Evolutionary conservation across 2,888 invertebrate genomes (phyloP).

Genomic region (Cenopis cana): DNA sequence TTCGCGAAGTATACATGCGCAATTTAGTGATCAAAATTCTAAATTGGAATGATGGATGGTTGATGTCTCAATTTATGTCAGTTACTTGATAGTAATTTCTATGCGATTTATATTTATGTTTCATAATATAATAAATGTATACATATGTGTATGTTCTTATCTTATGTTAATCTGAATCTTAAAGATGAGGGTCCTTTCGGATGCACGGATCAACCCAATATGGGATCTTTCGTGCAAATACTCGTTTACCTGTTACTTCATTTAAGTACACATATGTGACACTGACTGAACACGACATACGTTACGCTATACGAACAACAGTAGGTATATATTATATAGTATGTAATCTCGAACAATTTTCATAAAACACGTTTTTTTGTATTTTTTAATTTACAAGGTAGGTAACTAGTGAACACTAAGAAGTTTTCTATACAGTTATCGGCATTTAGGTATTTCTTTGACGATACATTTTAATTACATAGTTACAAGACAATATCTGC

Average conservation of each 20-base stretch:
- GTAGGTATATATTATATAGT: slow-evolving; percentile 25
- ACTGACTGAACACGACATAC: slow-evolving; percentile 15
- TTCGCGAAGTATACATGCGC: neutral
- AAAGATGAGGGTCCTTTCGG: too few relatives aligned
- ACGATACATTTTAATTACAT: slow-evolving; percentile 28
- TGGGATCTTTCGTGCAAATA: too few relatives aligned
- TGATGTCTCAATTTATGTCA: neutral
- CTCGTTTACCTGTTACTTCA: neutral
- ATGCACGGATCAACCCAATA: too few relatives aligned
- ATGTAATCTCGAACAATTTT: slow-evolving; percentile 23
- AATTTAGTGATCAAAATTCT: too few relatives aligned
- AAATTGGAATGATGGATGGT: too few relatives aligned
- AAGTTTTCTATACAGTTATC: slow-evolving; percentile 39
- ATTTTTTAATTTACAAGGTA: slow-evolving; percentile 32
- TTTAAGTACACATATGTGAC: neutral
- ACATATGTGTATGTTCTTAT: neutral
- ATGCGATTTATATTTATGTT: too few relatives aligned
- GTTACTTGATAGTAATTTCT: neutral
- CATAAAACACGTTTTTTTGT: slow-evolving; percentile 22
- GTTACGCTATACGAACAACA: slow-evolving; percentile 33
- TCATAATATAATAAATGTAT: neutral
- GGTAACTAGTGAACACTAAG: slow-evolving; percentile 41
- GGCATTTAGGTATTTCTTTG: slow-evolving; percentile 29
- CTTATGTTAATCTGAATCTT: too few relatives aligned
- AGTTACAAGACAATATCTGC: slow-evolving; percentile 27